Base-by-base conservation (phyloP, 2,888 invertebrate species). In the Neelides folsomi region DNA sequence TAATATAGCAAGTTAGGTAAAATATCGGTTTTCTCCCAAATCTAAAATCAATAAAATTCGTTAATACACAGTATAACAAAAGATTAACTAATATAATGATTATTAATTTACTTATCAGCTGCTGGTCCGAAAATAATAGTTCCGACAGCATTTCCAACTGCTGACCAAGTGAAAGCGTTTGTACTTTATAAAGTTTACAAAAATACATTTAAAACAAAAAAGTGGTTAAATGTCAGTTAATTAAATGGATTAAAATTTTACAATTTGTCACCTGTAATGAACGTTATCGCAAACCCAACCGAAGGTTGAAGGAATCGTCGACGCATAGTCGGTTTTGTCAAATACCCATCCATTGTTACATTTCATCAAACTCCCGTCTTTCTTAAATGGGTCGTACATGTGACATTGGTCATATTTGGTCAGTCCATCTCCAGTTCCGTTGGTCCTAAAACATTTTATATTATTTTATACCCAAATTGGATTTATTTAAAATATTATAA, bases 21-120 rank as follows among this genome's bases (percentile, higher is more conserved):
- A 61, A 60, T 6, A 59, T 55, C 5, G 56, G 59, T 42, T 63
- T 63, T 19, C 63, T 43, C 20, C 63, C 63, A 15, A 48, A 56
- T 45, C 62, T 63, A 44, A 2, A 16, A 44, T 42, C 16, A 39
- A 34, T n/a, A 48, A 9, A 18, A 27, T 27, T 13, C 36, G 35
- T 47, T 7, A n/a, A 9, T 8, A 44, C 12, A 44, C 8, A 41
- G 8, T 13, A 15, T 10, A 12, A 8, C 12, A 37, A 13, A n/a
- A 37, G 16, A 37, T 36, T 4, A 47, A 15, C 10, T 13, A 10
- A 35, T 6, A 35, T 7, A 36, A 35, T n/a, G 12, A 12, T 7
- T 20, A 36, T 43, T 16, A 10, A 19, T 37, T 49, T 52, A 58
- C 58, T 52, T 56, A 44, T 61, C 61, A 5, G 59, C 56, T 2